A percentile compares a stretch with the other conserved stretches of the same genome.
Evolutionary conservation across 2,888 invertebrate species (phyloP).

Genomic region (Catocala fraxini): DNA sequence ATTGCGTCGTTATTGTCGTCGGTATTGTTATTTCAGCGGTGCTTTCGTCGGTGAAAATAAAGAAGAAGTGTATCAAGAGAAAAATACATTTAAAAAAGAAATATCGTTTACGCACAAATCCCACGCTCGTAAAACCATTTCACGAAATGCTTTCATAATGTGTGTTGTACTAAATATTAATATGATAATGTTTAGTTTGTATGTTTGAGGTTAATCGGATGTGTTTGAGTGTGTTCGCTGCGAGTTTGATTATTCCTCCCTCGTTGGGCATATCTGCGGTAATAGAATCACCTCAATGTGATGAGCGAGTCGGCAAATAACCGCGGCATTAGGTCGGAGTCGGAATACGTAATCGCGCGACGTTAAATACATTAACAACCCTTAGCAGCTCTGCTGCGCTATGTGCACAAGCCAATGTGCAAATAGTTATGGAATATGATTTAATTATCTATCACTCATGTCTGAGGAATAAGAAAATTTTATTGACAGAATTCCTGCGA

Average conservation of each 20-base stretch:
- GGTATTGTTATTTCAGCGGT: constrained; percentile 80
- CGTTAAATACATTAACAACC: constrained; percentile 61
- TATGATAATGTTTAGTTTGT: constrained; percentile 52
- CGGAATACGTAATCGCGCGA: constrained; percentile 73
- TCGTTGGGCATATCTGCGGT: constrained; percentile 62
- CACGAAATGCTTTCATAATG: constrained; percentile 85
- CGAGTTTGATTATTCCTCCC: constrained; percentile 62
- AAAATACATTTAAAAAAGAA: constrained; percentile 53
- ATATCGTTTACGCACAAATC: constrained; percentile 83
- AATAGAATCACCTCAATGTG: constrained; percentile 69
- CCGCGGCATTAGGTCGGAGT: constrained; percentile 65
- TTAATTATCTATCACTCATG: constrained; percentile 12
- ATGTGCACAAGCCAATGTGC: constrained; percentile 23
- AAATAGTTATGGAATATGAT: constrained; percentile 27
- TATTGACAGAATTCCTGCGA: background rate
- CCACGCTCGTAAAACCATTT: constrained; percentile 88
- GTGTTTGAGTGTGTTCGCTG: constrained; percentile 56
- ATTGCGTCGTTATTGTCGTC: constrained; percentile 53
- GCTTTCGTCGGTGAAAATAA: constrained; percentile 68
- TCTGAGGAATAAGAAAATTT: background rate
- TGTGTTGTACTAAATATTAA: constrained; percentile 51
- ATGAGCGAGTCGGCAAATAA: constrained; percentile 68
- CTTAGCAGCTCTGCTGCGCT: constrained; percentile 35
- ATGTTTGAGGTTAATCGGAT: constrained; percentile 50
- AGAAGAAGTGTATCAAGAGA: constrained; percentile 74